These are phyloP conservation scores for Tipula vernalis DNA, from an alignment of 2,888 invertebrate genomes.

Conservation along the genomic window DNA sequence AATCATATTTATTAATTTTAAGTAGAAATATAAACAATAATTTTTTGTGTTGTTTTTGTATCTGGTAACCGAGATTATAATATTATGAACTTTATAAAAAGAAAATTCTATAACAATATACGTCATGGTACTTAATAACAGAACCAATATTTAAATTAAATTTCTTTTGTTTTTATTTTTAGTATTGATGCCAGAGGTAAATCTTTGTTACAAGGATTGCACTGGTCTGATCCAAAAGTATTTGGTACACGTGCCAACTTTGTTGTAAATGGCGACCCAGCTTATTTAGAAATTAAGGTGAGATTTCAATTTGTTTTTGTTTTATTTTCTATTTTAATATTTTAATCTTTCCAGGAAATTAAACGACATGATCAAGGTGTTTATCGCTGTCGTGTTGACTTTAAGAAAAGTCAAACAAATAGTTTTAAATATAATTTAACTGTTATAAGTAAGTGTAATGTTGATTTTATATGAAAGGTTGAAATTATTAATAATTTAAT, in stretches of 20 bases:
- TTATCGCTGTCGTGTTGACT: constrained; percentile 45
- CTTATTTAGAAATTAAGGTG: constrained; percentile 14
- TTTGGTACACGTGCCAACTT: constrained; percentile 39
- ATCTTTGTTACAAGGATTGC: constrained; percentile 36
- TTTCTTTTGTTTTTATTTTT: constrained; percentile 20
- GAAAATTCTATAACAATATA: background rate
- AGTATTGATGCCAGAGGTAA: constrained; percentile 41
- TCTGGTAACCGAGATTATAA: background rate
- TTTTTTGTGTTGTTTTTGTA: background rate
- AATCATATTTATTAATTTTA: background rate
- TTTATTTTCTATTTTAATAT: background rate
- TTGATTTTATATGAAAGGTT: background rate
- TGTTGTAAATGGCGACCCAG: constrained; percentile 14
- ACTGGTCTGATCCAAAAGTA: constrained; percentile 37
- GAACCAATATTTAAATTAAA: background rate
- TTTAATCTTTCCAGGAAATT: constrained; percentile 29
- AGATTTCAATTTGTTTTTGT: background rate
- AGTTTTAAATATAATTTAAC: constrained; percentile 42
- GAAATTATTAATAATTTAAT: background rate
- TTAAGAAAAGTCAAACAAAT: constrained; percentile 41
- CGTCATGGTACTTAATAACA: background rate
- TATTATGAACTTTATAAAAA: background rate
- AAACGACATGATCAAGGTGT: constrained; percentile 41
- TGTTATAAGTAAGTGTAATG: constrained; percentile 39
- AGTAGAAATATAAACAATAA: background rate